Evolutionary conservation across 2,113 vertebrate species (phyloP).

Genomic region (Porphyrio hochstetteri): DNA sequence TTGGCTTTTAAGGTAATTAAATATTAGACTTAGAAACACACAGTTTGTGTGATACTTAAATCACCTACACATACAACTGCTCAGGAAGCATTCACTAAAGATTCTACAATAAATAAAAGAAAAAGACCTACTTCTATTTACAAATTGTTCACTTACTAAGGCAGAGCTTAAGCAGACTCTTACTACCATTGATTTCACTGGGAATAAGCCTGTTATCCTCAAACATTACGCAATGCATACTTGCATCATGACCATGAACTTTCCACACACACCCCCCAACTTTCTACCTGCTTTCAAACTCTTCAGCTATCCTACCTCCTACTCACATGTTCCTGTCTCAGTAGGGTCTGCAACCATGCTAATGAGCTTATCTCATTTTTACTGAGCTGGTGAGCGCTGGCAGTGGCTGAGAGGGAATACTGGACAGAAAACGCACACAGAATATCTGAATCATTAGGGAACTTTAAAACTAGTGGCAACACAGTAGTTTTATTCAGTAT

Average conservation of each 20-base stretch:
- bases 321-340: not conserved
- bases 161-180: not conserved
- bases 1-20: not conserved
- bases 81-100: not conserved
- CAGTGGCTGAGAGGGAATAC: slow-evolving; percentile 45
- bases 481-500: slow-evolving; percentile 64
- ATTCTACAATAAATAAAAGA: not conserved
- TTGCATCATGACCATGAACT: not conserved
- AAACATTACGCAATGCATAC: not conserved
- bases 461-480: slow-evolving; percentile 70
- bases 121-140: not conserved
- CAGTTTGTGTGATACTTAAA: not conserved
- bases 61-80: not conserved
- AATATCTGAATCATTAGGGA: slow-evolving; percentile 69
- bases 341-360: slow-evolving; percentile 44
- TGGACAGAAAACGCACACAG: slow-evolving; percentile 53
- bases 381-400: slow-evolving; percentile 13
- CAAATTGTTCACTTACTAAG: not conserved
- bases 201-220: not conserved
- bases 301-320: not conserved
- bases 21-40: not conserved
- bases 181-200: not conserved
- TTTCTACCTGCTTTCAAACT: slow-evolving; percentile 2
- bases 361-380: slow-evolving; percentile 49
- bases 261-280: not conserved